phyloP scores from a whole-genome alignment of 2,888 invertebrate species.

The Heliothis peltigera region DNA sequence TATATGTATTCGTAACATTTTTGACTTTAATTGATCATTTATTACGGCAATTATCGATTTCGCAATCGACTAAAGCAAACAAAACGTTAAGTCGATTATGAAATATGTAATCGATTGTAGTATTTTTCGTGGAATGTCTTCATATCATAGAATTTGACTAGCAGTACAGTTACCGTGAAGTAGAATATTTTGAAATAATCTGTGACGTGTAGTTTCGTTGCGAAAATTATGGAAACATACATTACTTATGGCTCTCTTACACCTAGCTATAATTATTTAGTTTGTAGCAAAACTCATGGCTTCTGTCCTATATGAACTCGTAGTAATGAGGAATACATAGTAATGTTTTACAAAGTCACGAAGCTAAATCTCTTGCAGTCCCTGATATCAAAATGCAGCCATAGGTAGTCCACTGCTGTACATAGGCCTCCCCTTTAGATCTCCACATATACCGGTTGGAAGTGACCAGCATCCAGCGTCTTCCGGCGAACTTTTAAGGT shows the following conservation, averaged over 20 bases:
- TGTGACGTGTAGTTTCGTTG: neutral
- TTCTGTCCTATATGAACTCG: neutral
- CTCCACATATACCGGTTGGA: no score
- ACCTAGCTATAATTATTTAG: neutral
- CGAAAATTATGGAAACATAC: neutral
- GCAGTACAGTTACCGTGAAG: neutral
- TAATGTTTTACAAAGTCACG: neutral
- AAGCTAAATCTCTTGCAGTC: no score
- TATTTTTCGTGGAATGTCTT: neutral
- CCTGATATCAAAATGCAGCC: no score
- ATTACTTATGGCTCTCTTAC: neutral
- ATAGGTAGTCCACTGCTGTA: no score
- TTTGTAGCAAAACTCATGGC: neutral
- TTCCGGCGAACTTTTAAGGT: no score
- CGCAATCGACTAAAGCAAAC: slow-evolving; percentile 35
- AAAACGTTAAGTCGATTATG: slow-evolving; percentile 27
- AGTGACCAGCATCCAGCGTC: no score
- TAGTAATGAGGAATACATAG: neutral
- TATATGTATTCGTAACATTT: slow-evolving; percentile 2
- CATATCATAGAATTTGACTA: neutral
- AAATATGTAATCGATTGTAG: slow-evolving; percentile 20
- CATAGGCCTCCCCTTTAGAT: no score
- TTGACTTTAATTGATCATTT: slow-evolving; percentile 28
- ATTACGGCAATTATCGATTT: slow-evolving; percentile 33
- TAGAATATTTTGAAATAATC: neutral